Evolutionary conservation across 2,113 vertebrate genomes (phyloP).

Genomic region (Myotis davidii): DNA sequence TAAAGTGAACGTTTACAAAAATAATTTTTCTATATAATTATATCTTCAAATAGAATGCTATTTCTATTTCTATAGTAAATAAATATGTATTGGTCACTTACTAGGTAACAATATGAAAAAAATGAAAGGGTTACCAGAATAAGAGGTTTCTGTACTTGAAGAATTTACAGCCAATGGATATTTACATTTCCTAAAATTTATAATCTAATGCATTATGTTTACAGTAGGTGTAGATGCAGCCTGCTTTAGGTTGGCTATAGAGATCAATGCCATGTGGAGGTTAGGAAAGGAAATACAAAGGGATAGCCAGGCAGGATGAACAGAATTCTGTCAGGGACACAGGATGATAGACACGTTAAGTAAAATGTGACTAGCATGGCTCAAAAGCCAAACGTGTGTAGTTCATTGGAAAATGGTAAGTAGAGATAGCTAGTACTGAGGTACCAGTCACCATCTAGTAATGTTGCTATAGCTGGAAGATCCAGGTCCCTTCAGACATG

Average conservation of each 20-base stretch:
- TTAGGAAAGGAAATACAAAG: background rate
- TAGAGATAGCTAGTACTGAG: no score
- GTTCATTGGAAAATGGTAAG: background rate
- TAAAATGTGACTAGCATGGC: background rate
- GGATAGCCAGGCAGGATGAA: background rate
- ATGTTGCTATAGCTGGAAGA: background rate
- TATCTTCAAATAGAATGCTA: background rate
- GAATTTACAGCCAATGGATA: background rate
- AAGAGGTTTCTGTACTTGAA: background rate
- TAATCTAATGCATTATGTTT: background rate
- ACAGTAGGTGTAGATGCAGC: background rate
- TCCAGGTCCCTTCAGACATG: background rate
- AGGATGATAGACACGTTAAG: background rate
- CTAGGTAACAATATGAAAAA: background rate
- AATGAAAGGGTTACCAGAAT: background rate
- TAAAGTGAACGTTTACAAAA: background rate
- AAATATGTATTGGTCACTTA: background rate
- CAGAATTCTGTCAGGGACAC: background rate
- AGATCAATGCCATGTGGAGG: background rate
- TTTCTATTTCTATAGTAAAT: background rate
- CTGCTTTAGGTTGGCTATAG: background rate
- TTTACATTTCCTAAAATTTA: background rate
- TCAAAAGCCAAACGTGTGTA: background rate
- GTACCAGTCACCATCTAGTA: background rate
- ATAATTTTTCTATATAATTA: background rate